Base-by-base conservation (phyloP, 2,888 invertebrate genomes). In the Drosophila algonquin region DNA sequence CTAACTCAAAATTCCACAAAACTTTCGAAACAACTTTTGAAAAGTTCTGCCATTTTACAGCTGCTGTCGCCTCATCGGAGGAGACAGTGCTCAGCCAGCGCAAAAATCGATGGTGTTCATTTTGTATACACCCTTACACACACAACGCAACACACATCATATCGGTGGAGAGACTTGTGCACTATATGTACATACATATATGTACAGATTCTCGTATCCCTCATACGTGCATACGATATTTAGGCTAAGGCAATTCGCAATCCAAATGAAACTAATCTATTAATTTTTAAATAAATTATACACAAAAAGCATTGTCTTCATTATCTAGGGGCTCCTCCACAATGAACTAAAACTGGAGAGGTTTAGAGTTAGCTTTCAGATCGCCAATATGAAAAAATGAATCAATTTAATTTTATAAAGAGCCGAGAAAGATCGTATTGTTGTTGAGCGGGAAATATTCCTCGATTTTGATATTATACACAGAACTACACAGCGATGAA, bases 1-100 rank as follows among this genome's bases (percentile, higher is more conserved):
- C 65, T 87, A 82, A 85, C 86, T 87, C 88, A 85, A 87, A 87
- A 85, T 82, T 87, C 82, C 82, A 81, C 73, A 80, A 86, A 76
- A 75, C 51, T 70, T 72, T 70, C 57, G 69, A 44, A 81, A 76
- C 2, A 40, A 40, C 40, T n/a, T 40, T 75, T 59, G 76, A 73
- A 74, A 64, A 73, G 54, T 70, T 87, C 85, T 84, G 80, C 82
- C 87, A 81, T 81, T 81, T 81, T 73, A 73, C 82, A 62, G 71
- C 52, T 85, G 62, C 58, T 71, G 67, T 77, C 77, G 51, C 40
- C 40, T 44, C 58, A 57, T 57, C 50, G 57, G 71, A 74, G 53
- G 71, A 74, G 53, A 6, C 40, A 40, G 10, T 65, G 63, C 60
- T 73, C 79, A 65, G 63, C 73, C 70, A 87, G 81, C 87, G 87